Conservation (phyloP, 2,888 invertebrate species). For the Acanthoscelides obtectus region DNA sequence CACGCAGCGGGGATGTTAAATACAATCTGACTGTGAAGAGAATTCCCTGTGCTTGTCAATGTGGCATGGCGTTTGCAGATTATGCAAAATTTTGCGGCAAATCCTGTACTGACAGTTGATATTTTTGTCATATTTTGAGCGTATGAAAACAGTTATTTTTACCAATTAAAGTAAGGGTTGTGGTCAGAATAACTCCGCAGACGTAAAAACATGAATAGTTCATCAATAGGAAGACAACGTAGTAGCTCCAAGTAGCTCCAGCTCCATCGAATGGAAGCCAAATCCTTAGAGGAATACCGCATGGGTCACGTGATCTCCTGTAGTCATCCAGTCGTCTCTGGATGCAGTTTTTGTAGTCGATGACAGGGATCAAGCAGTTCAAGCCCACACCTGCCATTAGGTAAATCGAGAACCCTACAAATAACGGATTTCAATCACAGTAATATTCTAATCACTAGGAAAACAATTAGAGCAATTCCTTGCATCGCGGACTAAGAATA, state of each 20-base stretch:
- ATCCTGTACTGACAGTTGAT: no score
- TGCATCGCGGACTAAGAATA: no score
- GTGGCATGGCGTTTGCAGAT: no score
- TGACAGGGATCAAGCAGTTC: background rate
- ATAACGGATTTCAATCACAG: background rate
- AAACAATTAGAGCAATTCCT: no score
- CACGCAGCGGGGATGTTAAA: no score
- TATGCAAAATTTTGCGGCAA: no score
- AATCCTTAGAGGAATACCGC: background rate
- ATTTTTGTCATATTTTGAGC: no score
- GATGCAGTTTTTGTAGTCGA: background rate
- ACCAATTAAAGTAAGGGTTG: conserved; percentile 14
- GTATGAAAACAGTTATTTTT: no score
- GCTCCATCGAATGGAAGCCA: conserved; percentile 13
- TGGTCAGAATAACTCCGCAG: conserved; percentile 10
- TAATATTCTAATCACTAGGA: no score
- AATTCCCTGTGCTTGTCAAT: no score
- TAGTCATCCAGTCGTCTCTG: background rate
- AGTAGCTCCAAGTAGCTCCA: conserved; percentile 1
- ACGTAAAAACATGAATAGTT: conserved; percentile 7
- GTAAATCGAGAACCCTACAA: conserved; percentile 10
- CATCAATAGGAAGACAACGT: conserved; percentile 8
- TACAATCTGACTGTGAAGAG: no score
- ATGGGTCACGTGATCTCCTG: background rate
- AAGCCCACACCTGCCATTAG: conserved; percentile 3